Conservation (phyloP, 2,797 vertebrate genomes). For the Brachyalestes nurse region DNA sequence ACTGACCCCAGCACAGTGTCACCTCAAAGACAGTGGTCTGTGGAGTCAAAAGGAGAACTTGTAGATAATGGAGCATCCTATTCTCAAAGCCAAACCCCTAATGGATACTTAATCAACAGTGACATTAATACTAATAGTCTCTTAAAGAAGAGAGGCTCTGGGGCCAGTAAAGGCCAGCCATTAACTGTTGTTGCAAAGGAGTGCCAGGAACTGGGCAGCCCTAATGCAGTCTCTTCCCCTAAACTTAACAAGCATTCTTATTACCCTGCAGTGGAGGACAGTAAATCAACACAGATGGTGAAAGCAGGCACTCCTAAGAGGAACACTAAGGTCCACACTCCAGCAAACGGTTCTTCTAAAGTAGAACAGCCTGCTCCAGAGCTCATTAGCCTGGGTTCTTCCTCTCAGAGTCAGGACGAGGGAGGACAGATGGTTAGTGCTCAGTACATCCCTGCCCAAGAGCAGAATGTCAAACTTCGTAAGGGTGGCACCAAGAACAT, state of each 20-base stretch:
- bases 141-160: constrained; percentile 64
- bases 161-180: constrained; percentile 59
- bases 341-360: constrained; percentile 1
- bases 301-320: constrained; percentile 74
- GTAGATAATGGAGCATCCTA: constrained; percentile 71
- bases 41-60: constrained; percentile 74
- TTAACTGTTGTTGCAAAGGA: constrained; percentile 61
- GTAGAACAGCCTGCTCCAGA: constrained; percentile 74
- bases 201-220: constrained; percentile 57
- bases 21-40: constrained; percentile 73
- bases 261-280: constrained; percentile 64
- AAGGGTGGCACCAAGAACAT: constrained; percentile 75
- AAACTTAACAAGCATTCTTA: constrained; percentile 73
- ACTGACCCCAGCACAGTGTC: constrained; percentile 71
- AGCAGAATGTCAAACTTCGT: constrained; percentile 72
- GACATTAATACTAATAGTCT: constrained; percentile 76
- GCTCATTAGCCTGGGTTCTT: constrained; percentile 81
- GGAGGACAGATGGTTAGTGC: constrained; percentile 73
- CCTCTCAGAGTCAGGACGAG: constrained; percentile 83
- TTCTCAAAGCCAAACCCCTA: constrained; percentile 20
- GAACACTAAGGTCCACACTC: constrained; percentile 56
- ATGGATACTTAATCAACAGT: constrained; percentile 42
- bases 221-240: constrained; percentile 62
- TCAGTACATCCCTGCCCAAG: constrained; percentile 76
- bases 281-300: constrained; percentile 68